Evolutionary conservation across 2,888 invertebrate genomes (phyloP), one percentile per base, ranked within the genome.

Genomic region (Pedicia rivosa): DNA sequence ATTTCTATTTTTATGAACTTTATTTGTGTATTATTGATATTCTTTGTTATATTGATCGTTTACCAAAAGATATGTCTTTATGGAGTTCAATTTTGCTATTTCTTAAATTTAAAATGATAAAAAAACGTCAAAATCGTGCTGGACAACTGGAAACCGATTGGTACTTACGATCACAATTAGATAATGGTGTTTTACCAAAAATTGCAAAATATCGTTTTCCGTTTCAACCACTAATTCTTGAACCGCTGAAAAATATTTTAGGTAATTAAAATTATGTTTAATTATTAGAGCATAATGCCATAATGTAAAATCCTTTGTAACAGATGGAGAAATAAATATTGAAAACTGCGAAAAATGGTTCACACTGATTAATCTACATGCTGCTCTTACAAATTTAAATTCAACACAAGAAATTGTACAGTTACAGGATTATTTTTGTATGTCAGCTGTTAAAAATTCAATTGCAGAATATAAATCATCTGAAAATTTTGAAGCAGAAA

Each of bases 261-360:
- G 41, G 44, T 46, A 41, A 16, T 22, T 28, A n/a, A n/a, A n/a
- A n/a, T n/a, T n/a, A n/a, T n/a, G n/a, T n/a, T n/a, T n/a, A n/a
- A n/a, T n/a, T n/a, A n/a, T n/a, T n/a, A n/a, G n/a, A n/a, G n/a
- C n/a, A n/a, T n/a, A n/a, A n/a, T n/a, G n/a, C n/a, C n/a, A n/a
- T n/a, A n/a, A n/a, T n/a, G n/a, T n/a, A n/a, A n/a, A n/a, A n/a
- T n/a, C n/a, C n/a, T n/a, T n/a, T n/a, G n/a, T n/a, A n/a, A n/a
- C 30, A 58, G 62, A 53, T 33, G 50, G 51, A 31, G 62, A 62
- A 42, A 40, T 62, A 1, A 52, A 49, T 42, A 54, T 61, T n/a
- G 58, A 56, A 30, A 59, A 56, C 37, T 62, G 59, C 24, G 54
- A 56, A 36, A 56, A 54, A 36, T 62, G 60, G 59, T 59, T 59